Conservation (phyloP, 2,888 invertebrate genomes). For the Dinocampus coccinellae region DNA sequence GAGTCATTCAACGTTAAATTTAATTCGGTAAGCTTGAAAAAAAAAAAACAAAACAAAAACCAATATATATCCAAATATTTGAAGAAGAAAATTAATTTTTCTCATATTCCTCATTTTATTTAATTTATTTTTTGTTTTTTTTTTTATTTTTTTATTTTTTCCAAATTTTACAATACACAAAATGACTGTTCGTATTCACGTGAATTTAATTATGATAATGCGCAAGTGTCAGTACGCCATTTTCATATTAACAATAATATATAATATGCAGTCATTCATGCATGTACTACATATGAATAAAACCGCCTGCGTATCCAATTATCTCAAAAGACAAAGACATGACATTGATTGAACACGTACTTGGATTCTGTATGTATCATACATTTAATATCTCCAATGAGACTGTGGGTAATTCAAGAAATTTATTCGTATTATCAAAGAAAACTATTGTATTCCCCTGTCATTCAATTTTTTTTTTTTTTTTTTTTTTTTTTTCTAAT, state of each 20-base stretch:
- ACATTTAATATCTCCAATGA: not conserved
- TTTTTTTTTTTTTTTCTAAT: not conserved
- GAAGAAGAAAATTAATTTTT: not conserved
- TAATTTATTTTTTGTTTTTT: no score
- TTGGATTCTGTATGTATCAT: not conserved
- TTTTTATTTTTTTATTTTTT: no score
- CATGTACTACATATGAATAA: not conserved
- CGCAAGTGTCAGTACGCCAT: not conserved
- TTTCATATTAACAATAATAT: not conserved
- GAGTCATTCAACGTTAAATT: slow-evolving; percentile 63
- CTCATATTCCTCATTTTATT: no score
- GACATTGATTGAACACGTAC: not conserved
- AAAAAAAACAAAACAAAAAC: no score
- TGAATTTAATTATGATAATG: not conserved
- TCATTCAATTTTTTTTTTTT: not conserved
- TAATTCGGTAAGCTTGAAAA: slow-evolving; percentile 57
- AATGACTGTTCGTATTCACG: no score
- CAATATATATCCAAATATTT: no score
- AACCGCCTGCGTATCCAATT: not conserved
- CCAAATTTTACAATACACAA: no score
- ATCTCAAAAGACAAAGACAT: not conserved
- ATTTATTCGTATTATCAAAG: not conserved
- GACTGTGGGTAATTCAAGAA: not conserved
- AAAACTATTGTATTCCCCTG: not conserved
- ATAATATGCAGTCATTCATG: not conserved